A percentile compares a stretch with the other conserved stretches of the same genome.
Conservation (phyloP, 2,888 invertebrate genomes). For the Matsumyia berberina region DNA sequence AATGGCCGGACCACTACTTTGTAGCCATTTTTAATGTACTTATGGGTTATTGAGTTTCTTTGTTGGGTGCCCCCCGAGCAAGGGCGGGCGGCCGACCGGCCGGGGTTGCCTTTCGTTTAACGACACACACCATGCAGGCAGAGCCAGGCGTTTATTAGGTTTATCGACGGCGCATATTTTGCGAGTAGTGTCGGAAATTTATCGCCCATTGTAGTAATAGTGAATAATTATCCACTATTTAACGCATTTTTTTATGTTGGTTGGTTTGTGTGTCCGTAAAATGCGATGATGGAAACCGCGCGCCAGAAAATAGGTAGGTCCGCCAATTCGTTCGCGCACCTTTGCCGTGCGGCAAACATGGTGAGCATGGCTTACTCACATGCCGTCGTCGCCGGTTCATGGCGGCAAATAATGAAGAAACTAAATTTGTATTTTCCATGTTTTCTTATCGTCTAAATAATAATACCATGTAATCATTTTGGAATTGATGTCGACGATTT, state of each 20-base stretch:
- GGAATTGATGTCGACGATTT: constrained; percentile 69
- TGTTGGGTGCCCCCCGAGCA: constrained; percentile 16
- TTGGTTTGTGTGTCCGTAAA: constrained; percentile 73
- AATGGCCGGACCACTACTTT: constrained; percentile 60
- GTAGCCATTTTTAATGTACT: constrained; percentile 72
- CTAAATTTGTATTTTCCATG: constrained; percentile 64
- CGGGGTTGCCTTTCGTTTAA: constrained; percentile 51
- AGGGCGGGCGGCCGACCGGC: constrained; percentile 37
- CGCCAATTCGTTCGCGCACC: constrained; percentile 57
- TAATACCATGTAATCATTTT: constrained; percentile 69
- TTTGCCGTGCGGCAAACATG: constrained; percentile 20
- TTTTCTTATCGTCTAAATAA: constrained; percentile 74
- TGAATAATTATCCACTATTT: constrained; percentile 76
- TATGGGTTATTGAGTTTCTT: constrained; percentile 69
- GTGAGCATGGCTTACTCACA: constrained; percentile 50
- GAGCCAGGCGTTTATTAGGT: constrained; percentile 68
- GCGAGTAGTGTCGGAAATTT: constrained; percentile 65
- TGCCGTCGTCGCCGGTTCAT: constrained; percentile 31
- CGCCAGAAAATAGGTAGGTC: constrained; percentile 73
- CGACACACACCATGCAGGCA: constrained; percentile 59
- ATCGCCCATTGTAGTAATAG: constrained; percentile 76
- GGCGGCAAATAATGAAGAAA: constrained; percentile 61
- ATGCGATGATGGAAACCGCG: constrained; percentile 70
- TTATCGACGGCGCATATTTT: constrained; percentile 66
- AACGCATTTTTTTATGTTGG: constrained; percentile 76